Evolutionary conservation across 2,797 vertebrate genomes (phyloP).

Genomic region (Gambusia yucatana): DNA sequence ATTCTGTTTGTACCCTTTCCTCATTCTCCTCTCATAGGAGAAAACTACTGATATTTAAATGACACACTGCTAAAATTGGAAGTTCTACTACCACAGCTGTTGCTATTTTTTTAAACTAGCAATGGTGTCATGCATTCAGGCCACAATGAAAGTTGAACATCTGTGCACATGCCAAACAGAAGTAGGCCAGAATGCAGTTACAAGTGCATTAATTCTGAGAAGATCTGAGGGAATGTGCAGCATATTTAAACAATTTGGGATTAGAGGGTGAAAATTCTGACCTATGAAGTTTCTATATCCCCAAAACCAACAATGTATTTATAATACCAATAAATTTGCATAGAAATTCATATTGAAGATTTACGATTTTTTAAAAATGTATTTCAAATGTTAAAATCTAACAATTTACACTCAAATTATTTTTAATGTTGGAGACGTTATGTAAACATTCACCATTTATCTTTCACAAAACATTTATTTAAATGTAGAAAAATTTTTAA

Average conservation of each 20-base stretch:
- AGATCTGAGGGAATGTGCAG: slow-evolving; percentile 16
- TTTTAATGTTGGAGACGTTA: neutral
- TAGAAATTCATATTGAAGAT: neutral
- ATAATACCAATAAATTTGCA: no score
- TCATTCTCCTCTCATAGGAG: slow-evolving; percentile 20
- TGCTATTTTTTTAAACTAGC: slow-evolving; percentile 38
- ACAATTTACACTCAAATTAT: neutral
- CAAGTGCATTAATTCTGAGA: slow-evolving; percentile 26
- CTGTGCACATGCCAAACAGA: slow-evolving; percentile 11
- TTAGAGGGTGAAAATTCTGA: slow-evolving; percentile 22
- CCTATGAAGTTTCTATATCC: slow-evolving; percentile 5
- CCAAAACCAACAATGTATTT: neutral
- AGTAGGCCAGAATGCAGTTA: slow-evolving; percentile 38
- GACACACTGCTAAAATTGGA: slow-evolving; percentile 45
- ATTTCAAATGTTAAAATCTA: neutral
- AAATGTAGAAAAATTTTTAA: neutral
- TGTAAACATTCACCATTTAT: neutral
- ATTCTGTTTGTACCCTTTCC: slow-evolving; percentile 37
- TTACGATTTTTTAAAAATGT: no score
- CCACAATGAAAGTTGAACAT: slow-evolving; percentile 46
- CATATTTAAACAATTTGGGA: slow-evolving; percentile 44
- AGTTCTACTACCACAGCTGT: slow-evolving; percentile 46
- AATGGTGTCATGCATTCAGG: slow-evolving; percentile 69
- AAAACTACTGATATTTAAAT: slow-evolving; percentile 21
- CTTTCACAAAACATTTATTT: neutral